Evolutionary conservation across 2,888 invertebrate genomes (phyloP).

Genomic region (Boloria euphrosyne): DNA sequence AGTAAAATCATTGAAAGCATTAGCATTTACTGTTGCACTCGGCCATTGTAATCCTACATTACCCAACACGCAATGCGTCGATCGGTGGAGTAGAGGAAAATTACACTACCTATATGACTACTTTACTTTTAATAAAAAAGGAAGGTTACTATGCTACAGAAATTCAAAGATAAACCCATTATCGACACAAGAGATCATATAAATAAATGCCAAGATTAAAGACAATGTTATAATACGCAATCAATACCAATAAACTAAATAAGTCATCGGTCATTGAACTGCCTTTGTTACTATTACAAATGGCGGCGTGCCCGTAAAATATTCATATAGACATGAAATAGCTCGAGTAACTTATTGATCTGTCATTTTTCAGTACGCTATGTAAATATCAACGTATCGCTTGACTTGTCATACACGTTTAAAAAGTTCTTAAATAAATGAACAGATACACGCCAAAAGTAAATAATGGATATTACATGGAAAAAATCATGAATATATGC

Average conservation of each 20-base stretch:
- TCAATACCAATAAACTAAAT: constrained; percentile 22
- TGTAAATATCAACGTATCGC: constrained; percentile 16
- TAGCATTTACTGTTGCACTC: too few relatives aligned
- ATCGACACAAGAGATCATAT: neutral
- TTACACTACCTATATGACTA: too few relatives aligned
- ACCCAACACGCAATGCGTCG: too few relatives aligned
- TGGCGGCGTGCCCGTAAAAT: constrained; percentile 38
- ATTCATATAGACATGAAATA: constrained; percentile 39
- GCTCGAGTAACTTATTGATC: constrained; percentile 35
- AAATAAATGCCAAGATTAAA: neutral
- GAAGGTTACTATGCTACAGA: too few relatives aligned
- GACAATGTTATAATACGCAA: constrained; percentile 1
- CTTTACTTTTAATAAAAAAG: too few relatives aligned
- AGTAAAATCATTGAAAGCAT: too few relatives aligned
- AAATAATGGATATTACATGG: too few relatives aligned
- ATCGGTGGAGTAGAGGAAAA: too few relatives aligned
- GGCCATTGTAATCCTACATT: too few relatives aligned
- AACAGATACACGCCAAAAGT: neutral
- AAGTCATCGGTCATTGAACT: constrained; percentile 37
- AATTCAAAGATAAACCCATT: too few relatives aligned
- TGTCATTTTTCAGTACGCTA: constrained; percentile 24
- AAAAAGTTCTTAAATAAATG: neutral
- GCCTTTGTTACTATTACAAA: constrained; percentile 30
- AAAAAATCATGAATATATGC: too few relatives aligned
- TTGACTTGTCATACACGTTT: constrained; percentile 15